Conservation (phyloP, 1,140 invertebrate species). For the Manduca sexta region DNA sequence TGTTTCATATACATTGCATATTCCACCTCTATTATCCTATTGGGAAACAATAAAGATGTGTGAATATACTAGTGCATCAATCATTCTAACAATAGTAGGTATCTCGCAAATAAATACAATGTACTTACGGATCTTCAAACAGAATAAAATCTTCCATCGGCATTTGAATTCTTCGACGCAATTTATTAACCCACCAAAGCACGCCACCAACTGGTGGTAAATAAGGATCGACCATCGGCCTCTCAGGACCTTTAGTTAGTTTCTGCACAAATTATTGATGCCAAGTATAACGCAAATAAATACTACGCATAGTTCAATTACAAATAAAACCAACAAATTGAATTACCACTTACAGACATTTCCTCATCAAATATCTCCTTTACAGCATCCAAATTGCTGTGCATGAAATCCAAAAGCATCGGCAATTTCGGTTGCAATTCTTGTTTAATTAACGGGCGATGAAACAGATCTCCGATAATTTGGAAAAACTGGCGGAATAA, state of each 20-base stretch:
- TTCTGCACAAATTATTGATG: conserved; percentile 28
- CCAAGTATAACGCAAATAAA: too few species aligned
- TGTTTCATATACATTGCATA: conserved; percentile 53
- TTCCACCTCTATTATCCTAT: conserved; percentile 54
- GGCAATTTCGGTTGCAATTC: conserved; percentile 65
- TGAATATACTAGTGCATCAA: too few species aligned
- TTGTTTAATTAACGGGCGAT: conserved; percentile 80
- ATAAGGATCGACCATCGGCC: conserved; percentile 77
- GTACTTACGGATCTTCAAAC: conserved; percentile 71
- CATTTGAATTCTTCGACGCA: conserved; percentile 75
- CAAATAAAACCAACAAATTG: too few species aligned
- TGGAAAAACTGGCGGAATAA: conserved; percentile 84
- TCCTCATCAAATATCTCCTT: conserved; percentile 75
- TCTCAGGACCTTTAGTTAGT: conserved; percentile 50
- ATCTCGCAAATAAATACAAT: background rate
- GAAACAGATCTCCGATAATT: conserved; percentile 81
- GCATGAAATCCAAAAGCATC: conserved; percentile 68
- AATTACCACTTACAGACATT: conserved; percentile 41
- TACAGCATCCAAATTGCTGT: conserved; percentile 77
- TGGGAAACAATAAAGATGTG: too few species aligned
- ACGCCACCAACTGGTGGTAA: conserved; percentile 83
- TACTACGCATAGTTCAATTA: too few species aligned
- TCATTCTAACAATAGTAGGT: background rate
- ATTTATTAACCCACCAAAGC: conserved; percentile 81
- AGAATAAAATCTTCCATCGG: conserved; percentile 76